A percentile compares a stretch with the other conserved stretches of the same genome.
phyloP scores from a whole-genome alignment of 1,140 invertebrate genomes.

The Ptiloglossa arizonensis region DNA sequence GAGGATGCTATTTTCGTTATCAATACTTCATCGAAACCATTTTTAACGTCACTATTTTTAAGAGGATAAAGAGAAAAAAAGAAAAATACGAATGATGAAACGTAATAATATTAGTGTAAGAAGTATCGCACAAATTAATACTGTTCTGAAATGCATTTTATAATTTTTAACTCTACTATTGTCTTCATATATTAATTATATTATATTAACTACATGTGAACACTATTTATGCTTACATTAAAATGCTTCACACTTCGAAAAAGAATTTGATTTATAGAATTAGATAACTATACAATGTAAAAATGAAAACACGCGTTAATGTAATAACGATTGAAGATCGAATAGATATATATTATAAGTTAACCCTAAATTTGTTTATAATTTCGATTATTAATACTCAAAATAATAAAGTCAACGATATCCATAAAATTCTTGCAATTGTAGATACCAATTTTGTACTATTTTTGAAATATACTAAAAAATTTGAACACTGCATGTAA shows the following conservation, averaged over 20 bases:
- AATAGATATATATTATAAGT: neutral
- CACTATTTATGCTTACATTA: too few relatives aligned
- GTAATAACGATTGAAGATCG: slow-evolving; percentile 14
- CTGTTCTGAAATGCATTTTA: too few relatives aligned
- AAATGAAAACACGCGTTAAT: too few relatives aligned
- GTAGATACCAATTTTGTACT: neutral
- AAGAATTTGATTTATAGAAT: neutral
- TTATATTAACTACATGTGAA: too few relatives aligned
- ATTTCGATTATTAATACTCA: neutral
- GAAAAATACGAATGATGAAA: too few relatives aligned
- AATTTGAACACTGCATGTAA: neutral
- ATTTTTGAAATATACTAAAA: neutral
- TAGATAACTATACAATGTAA: neutral
- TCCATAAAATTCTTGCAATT: neutral
- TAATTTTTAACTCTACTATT: too few relatives aligned
- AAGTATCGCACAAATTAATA: too few relatives aligned
- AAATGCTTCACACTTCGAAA: too few relatives aligned
- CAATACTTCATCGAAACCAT: neutral
- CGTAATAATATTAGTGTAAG: too few relatives aligned
- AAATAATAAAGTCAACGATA: neutral
- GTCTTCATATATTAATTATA: too few relatives aligned
- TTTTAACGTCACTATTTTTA: neutral
- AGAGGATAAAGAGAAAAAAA: too few relatives aligned
- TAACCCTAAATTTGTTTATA: neutral
- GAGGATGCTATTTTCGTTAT: too few relatives aligned